Conservation (phyloP, 2,113 vertebrate genomes). For the Aegypius monachus region DNA sequence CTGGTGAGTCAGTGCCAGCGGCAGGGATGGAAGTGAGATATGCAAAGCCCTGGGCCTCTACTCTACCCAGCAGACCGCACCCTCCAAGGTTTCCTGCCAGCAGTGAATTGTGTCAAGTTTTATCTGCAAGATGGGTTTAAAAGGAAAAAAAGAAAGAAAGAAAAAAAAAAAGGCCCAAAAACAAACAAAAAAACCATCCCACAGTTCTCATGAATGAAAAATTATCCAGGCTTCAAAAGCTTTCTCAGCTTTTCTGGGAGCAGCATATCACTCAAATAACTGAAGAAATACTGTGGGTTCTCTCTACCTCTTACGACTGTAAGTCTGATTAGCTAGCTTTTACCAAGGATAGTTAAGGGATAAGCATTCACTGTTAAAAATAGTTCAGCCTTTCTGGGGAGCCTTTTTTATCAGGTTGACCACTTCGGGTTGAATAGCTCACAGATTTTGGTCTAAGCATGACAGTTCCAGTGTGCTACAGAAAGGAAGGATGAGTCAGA, state of each 20-base stretch:
- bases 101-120: not conserved
- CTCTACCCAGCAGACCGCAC: not conserved
- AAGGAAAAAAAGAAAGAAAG: not conserved
- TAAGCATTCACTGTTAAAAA: not conserved
- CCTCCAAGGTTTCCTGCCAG: slow-evolving; percentile 5
- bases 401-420: not conserved
- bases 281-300: not conserved
- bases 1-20: not conserved
- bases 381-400: not conserved
- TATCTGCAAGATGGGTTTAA: not conserved
- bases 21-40: not conserved
- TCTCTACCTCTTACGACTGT: not conserved
- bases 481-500: not conserved
- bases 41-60: not conserved
- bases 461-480: not conserved
- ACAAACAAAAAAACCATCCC: too few relatives aligned
- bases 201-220: slow-evolving; percentile 5
- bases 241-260: not conserved
- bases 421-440: not conserved
- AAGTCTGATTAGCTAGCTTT: not conserved
- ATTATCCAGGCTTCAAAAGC: not conserved
- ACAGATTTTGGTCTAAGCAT: not conserved
- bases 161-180: not conserved
- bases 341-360: not conserved
- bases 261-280: not conserved